Percentiles rank a stretch among this genome's conserved stretches.
Conservation (phyloP, 2,888 invertebrate genomes). For the Microplitis manilae region DNA sequence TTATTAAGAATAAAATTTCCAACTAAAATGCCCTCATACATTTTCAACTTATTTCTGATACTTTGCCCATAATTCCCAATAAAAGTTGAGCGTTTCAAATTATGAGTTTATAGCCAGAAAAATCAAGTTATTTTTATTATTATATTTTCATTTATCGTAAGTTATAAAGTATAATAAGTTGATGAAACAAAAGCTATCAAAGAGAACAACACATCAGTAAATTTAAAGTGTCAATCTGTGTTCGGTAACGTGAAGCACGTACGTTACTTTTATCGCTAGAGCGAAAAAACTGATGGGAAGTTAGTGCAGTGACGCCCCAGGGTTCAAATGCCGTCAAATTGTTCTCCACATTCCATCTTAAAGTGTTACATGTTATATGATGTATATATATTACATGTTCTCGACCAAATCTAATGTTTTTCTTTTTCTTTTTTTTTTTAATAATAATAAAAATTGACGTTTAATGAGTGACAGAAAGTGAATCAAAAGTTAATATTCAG, state of each 20-base stretch:
- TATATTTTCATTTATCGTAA: background rate
- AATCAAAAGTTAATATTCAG: too few species aligned
- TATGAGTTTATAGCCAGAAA: too few species aligned
- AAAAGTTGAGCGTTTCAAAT: too few species aligned
- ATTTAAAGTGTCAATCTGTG: slow-evolving; percentile 1
- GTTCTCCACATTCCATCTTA: background rate
- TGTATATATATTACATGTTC: too few species aligned
- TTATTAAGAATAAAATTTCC: too few species aligned
- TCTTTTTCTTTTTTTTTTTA: too few species aligned
- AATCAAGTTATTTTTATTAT: background rate
- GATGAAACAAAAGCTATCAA: background rate
- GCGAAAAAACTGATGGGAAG: background rate
- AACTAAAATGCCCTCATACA: too few species aligned
- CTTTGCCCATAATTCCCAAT: too few species aligned
- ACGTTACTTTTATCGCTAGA: background rate
- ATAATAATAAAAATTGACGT: too few species aligned
- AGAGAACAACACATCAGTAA: background rate
- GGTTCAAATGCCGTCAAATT: background rate
- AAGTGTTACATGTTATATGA: background rate
- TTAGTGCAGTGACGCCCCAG: background rate
- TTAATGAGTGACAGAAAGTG: too few species aligned
- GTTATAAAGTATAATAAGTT: background rate
- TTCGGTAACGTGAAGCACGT: background rate
- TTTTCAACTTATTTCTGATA: too few species aligned
- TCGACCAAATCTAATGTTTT: too few species aligned